Evolutionary conservation across 2,888 invertebrate species (phyloP).

Genomic region (Noctua fimbriata): DNA sequence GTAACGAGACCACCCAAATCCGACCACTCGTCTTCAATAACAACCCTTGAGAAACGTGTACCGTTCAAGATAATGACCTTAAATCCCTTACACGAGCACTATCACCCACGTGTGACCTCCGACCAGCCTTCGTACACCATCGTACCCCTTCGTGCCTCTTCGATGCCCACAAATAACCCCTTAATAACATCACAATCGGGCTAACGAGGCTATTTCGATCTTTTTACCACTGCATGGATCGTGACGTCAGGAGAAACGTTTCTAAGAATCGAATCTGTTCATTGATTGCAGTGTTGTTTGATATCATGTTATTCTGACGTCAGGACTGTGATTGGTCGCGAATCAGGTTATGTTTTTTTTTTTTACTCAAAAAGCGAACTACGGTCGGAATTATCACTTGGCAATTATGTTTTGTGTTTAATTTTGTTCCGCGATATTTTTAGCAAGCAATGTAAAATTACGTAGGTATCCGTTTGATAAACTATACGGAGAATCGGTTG

Average conservation of each 20-base stretch:
- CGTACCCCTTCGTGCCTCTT: constrained; percentile 36
- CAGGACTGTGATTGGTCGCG: constrained; percentile 21
- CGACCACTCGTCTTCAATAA: constrained; percentile 30
- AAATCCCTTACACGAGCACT: constrained; percentile 60
- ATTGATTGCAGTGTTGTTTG: constrained; percentile 48
- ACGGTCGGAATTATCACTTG: constrained; percentile 2
- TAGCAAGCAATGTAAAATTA: neutral
- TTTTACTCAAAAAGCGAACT: neutral
- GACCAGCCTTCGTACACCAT: constrained; percentile 36
- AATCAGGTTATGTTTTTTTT: constrained; percentile 13
- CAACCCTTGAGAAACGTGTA: constrained; percentile 49
- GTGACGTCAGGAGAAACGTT: constrained; percentile 45
- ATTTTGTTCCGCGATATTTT: constrained; percentile 1
- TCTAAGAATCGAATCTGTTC: constrained; percentile 24
- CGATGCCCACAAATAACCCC: constrained; percentile 50
- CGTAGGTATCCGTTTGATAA: neutral
- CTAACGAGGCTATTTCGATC: constrained; percentile 61
- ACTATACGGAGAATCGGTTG: neutral
- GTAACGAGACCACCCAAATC: constrained; percentile 36
- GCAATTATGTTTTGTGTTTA: constrained; percentile 3
- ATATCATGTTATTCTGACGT: constrained; percentile 43
- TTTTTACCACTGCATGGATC: constrained; percentile 53
- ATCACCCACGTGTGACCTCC: constrained; percentile 62
- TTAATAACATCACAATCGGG: constrained; percentile 56
- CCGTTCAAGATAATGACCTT: constrained; percentile 50